A percentile compares a stretch with the other conserved stretches of the same genome.
These are phyloP conservation scores for Acanthosoma haemorrhoidale DNA, from an alignment of 2,888 invertebrate species.

Conservation along the genomic window DNA sequence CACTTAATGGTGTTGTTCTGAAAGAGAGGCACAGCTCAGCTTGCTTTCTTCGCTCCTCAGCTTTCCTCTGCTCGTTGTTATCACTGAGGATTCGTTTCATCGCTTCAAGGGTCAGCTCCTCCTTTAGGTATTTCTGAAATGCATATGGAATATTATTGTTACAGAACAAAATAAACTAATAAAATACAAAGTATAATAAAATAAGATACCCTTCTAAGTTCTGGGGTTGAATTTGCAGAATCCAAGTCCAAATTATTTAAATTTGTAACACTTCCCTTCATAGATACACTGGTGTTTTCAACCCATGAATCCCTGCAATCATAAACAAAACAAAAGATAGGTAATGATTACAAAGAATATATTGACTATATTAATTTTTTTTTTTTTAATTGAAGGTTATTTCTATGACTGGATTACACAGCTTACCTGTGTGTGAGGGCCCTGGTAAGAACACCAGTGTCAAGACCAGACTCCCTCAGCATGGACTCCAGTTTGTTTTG, in stretches of 20 bases:
- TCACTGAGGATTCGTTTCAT: slow-evolving; percentile 82
- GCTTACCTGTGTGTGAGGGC: slow-evolving; percentile 47
- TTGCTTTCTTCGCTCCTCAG: slow-evolving; percentile 68
- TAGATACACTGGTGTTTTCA: slow-evolving; percentile 53
- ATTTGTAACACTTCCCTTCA: slow-evolving; percentile 66
- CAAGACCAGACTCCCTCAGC: slow-evolving; percentile 68
- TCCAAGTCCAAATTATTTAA: slow-evolving; percentile 72
- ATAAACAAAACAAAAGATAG: no score
- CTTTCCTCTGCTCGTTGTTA: slow-evolving; percentile 64
- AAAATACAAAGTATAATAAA: neutral
- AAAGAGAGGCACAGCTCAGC: slow-evolving; percentile 72
- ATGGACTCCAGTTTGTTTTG: slow-evolving; percentile 67
- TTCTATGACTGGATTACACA: no score
- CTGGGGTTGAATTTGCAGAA: slow-evolving; percentile 84
- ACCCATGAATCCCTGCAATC: slow-evolving; percentile 67
- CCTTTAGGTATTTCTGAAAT: slow-evolving; percentile 56
- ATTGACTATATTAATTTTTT: no score
- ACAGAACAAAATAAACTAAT: neutral
- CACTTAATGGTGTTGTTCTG: slow-evolving; percentile 60
- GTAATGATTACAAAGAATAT: no score
- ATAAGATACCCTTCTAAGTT: slow-evolving; percentile 62
- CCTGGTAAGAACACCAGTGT: slow-evolving; percentile 55
- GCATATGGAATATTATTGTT: neutral
- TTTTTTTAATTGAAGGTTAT: no score
- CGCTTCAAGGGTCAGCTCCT: slow-evolving; percentile 85